phyloP scores from a whole-genome alignment of 2,797 vertebrate species.

The Manis javanica region DNA sequence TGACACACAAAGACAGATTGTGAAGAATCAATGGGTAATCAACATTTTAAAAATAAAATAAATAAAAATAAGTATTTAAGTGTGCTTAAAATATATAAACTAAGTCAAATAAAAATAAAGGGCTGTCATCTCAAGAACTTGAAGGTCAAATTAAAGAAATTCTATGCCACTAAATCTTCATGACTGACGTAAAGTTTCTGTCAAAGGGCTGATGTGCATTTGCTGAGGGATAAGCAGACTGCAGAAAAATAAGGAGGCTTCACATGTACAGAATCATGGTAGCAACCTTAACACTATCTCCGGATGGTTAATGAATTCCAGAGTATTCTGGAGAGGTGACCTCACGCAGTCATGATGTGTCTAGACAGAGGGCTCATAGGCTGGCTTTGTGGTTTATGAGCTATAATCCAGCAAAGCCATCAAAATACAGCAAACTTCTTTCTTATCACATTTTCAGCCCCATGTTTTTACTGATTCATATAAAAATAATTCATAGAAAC shows the following conservation, averaged over 20 bases:
- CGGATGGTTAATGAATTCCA: background rate
- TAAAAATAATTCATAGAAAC: background rate
- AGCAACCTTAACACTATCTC: background rate
- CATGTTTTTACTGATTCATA: background rate
- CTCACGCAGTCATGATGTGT: background rate
- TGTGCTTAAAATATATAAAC: background rate
- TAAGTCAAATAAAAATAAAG: background rate
- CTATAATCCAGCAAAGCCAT: background rate
- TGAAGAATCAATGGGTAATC: background rate
- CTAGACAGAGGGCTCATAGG: background rate
- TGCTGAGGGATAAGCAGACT: background rate
- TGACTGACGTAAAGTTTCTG: background rate
- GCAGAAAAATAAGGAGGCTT: background rate
- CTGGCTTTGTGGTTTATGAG: background rate
- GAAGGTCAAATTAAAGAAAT: conserved; percentile 9
- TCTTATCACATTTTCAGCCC: background rate
- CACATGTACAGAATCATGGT: background rate
- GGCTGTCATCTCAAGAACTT: background rate
- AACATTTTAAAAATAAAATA: background rate
- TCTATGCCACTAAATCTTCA: background rate
- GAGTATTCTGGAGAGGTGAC: background rate
- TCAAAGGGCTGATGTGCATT: background rate
- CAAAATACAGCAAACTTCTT: background rate
- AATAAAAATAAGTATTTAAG: background rate
- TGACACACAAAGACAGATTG: background rate